phyloP scores from a whole-genome alignment of 2,888 invertebrate species.

The Keiferia lycopersicella region DNA sequence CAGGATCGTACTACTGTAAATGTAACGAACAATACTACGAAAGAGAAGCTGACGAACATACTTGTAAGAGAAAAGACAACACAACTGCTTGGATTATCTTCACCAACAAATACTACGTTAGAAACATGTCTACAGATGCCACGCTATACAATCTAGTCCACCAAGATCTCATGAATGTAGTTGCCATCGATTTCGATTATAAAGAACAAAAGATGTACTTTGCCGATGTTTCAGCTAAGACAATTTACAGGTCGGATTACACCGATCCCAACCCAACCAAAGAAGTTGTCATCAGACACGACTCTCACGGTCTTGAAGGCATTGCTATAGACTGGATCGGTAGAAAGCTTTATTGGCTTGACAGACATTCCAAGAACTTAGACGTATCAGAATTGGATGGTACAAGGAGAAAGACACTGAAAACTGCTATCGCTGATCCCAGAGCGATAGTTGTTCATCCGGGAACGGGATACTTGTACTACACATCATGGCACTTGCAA shows the following conservation, averaged over 20 bases:
- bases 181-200: constrained; percentile 96
- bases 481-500: constrained; percentile 97
- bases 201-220: constrained; percentile 93
- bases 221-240: constrained; percentile 97
- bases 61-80: constrained; percentile 93
- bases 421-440: constrained; percentile 95
- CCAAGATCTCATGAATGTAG: constrained; percentile 97
- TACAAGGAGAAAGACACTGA: constrained; percentile 92
- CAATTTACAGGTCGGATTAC: constrained; percentile 90
- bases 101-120: constrained; percentile 98
- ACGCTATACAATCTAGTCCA: constrained; percentile 91
- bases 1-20: constrained; percentile 97
- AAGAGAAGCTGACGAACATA: constrained; percentile 91
- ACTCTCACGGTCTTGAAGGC: constrained; percentile 98
- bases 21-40: constrained; percentile 96
- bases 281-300: constrained; percentile 94
- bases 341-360: constrained; percentile 97
- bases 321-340: constrained; percentile 98
- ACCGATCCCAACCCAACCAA: constrained; percentile 82
- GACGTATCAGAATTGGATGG: constrained; percentile 98
- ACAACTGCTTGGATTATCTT: constrained; percentile 94
- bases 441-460: constrained; percentile 97
- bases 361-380: constrained; percentile 95
- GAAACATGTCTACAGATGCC: constrained; percentile 97
- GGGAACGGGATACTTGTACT: constrained; percentile 95